Evolutionary conservation across 2,888 invertebrate genomes (phyloP).

Genomic region (Stenchaetothrips biformis): DNA sequence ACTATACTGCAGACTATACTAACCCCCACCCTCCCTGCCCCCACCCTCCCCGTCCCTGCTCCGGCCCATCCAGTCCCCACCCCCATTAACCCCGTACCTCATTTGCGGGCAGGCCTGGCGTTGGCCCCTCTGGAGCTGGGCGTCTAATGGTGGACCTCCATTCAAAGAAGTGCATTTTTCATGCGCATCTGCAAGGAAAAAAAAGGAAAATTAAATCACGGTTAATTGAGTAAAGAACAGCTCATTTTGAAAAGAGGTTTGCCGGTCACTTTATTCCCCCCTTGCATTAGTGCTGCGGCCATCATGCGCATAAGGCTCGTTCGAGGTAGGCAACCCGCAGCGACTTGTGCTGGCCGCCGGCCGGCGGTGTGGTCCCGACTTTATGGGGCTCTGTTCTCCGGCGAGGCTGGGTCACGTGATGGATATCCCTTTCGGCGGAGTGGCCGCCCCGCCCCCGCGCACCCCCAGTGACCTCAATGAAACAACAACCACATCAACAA

Average conservation of each 20-base stretch:
- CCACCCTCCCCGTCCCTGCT: background rate
- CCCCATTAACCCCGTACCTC: conserved; percentile 18
- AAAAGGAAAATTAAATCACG: no score
- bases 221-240: no score
- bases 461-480: background rate
- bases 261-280: no score
- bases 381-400: background rate
- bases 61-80: background rate
- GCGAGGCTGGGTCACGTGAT: background rate
- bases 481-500: background rate
- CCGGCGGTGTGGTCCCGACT: background rate
- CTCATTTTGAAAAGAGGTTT: no score
- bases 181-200: no score
- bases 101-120: background rate
- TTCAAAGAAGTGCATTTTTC: no score
- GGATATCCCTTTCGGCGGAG: background rate
- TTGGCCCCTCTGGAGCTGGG: background rate
- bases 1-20: conserved; percentile 15
- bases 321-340: conserved; percentile 16
- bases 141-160: no score
- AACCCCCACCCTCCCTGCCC: background rate
- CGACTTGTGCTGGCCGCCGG: background rate
- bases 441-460: background rate
- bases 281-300: background rate
- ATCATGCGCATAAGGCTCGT: background rate